These are phyloP conservation scores for Falco biarmicus DNA, from an alignment of 2,797 vertebrate genomes.

Conservation along the genomic window DNA sequence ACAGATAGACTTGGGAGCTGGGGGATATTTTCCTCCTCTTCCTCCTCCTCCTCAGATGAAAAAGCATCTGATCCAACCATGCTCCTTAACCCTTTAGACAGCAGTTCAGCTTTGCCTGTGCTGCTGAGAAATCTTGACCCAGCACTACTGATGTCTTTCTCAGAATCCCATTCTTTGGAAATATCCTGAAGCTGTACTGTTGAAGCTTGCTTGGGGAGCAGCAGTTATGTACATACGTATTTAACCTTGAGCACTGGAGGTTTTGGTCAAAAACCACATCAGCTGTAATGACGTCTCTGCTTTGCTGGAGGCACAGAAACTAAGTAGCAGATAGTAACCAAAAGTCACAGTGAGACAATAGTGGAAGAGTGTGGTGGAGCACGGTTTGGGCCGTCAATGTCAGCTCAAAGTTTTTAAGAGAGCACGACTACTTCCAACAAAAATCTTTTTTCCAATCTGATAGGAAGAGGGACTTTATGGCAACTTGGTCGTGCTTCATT, in stretches of 20 bases:
- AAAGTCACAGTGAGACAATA: neutral
- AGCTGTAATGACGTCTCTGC: neutral
- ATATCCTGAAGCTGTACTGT: neutral
- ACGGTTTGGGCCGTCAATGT: fast-evolving
- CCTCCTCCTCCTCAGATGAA: neutral
- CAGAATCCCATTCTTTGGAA: neutral
- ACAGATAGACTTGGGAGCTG: neutral
- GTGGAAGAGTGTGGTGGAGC: neutral
- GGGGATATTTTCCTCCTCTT: neutral
- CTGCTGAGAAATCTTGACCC: neutral
- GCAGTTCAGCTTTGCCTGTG: neutral
- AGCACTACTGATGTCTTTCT: neutral
- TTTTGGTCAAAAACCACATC: neutral
- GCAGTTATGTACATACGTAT: neutral
- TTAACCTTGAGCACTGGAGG: neutral
- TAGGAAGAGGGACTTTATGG: neutral
- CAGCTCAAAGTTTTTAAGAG: neutral
- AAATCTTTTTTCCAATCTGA: neutral
- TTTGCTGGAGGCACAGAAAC: neutral
- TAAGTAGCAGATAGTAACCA: neutral
- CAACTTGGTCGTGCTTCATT: fast-evolving
- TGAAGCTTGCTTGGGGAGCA: neutral
- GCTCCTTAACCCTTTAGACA: neutral
- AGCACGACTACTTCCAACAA: neutral
- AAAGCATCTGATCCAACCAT: fast-evolving